Conservation (phyloP, 2,113 vertebrate species). For the Mohoua ochrocephala region DNA sequence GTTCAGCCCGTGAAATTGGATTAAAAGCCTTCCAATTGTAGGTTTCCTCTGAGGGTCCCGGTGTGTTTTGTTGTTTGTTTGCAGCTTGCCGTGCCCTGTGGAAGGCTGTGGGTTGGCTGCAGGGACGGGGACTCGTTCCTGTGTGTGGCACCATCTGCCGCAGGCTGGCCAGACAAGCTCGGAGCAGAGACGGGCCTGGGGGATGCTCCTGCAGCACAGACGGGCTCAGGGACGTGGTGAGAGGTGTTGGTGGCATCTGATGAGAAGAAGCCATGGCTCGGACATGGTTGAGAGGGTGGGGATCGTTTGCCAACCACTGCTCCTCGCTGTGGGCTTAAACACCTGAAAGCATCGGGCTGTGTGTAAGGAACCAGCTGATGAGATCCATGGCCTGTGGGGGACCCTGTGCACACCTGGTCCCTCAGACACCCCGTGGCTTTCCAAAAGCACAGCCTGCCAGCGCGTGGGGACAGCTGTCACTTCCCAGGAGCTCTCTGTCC, state of each 20-base stretch:
- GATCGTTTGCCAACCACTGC: fast-evolving
- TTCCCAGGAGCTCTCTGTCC: not conserved
- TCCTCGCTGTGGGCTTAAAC: not conserved
- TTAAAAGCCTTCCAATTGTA: not conserved
- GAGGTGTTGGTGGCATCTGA: not conserved
- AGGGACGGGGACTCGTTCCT: not conserved
- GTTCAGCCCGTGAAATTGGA: not conserved
- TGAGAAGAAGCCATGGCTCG: not conserved
- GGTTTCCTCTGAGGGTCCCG: not conserved
- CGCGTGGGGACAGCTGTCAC: fast-evolving
- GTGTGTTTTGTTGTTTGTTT: not conserved
- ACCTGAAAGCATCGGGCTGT: not conserved
- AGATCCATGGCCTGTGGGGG: not conserved
- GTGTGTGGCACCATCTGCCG: not conserved
- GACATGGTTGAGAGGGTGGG: not conserved
- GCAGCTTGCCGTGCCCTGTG: not conserved
- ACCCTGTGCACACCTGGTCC: not conserved
- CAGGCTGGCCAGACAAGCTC: not conserved
- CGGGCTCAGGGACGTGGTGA: not conserved
- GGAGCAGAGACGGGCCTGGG: not conserved
- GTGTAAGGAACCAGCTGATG: not conserved
- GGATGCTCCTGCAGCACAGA: not conserved
- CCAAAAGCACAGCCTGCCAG: not conserved
- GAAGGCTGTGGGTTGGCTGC: not conserved
- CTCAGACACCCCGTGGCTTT: not conserved